phyloP scores from a whole-genome alignment of 2,888 invertebrate genomes.

The Harpagoxenus sublaevis region DNA sequence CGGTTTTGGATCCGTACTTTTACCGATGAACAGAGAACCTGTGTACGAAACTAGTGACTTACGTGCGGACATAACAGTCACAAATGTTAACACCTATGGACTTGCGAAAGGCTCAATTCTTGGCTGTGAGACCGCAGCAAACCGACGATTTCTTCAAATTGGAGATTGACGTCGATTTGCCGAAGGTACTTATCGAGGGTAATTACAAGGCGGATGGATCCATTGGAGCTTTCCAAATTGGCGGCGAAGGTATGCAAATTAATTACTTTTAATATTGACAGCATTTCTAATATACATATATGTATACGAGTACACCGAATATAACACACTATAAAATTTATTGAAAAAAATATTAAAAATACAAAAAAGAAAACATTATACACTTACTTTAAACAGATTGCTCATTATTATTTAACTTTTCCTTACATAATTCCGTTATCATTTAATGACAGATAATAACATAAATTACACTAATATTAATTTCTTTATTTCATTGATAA shows the following conservation, averaged over 20 bases:
- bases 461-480: not conserved
- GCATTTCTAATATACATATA: not conserved
- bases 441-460: not conserved
- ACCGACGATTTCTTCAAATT: slow-evolving; percentile 88
- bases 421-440: not conserved
- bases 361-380: not conserved
- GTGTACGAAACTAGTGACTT: slow-evolving; percentile 85
- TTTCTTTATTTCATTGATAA: not conserved
- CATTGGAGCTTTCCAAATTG: slow-evolving; percentile 88
- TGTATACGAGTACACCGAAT: not conserved
- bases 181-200: slow-evolving; percentile 88
- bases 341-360: not conserved
- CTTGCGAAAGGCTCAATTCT: slow-evolving; percentile 87
- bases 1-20: slow-evolving; percentile 87
- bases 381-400: not conserved
- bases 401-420: not conserved
- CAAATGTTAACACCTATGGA: slow-evolving; percentile 88
- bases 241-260: slow-evolving; percentile 88
- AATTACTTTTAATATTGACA: not conserved
- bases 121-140: slow-evolving; percentile 88
- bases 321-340: not conserved
- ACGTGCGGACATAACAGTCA: slow-evolving; percentile 87
- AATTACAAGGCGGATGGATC: slow-evolving; percentile 89
- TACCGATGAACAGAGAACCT: slow-evolving; percentile 85
- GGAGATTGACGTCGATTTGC: slow-evolving; percentile 88